Evolutionary conservation across 2,888 invertebrate species (phyloP), one percentile per base, ranked within the genome.

Genomic region (Rapana venosa): DNA sequence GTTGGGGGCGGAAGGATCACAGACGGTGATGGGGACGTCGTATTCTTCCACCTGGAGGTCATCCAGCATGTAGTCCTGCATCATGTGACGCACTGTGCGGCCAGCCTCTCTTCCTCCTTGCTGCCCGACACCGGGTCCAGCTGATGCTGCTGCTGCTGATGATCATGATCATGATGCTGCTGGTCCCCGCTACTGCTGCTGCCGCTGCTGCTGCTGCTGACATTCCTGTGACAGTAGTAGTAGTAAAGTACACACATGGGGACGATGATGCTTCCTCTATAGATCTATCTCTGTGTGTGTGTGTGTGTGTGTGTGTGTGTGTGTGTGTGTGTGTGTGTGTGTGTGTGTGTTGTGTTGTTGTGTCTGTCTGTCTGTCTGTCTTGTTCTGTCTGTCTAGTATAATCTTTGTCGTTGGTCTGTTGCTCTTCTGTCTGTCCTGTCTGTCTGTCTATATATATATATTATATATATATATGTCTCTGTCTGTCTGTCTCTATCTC

Each of bases 1-100:
- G 88, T 94, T 94, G 22, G 94, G 94, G 74, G 91, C 88, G 8
- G 83, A 77, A 5, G 94, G 93, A 91, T 94, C 92, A 88, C 92
- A 92, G 90, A 91, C 93, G 87, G 93, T 93, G 36, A 93, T 91
- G 58, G 92, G 92, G 26, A 93, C 91, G 30, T 91, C 91, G 89
- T 93, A 92, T 56, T 94, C 92, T 30, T 93, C 91, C 61, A 93
- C 91, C 32, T 93, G 91, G 17, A 94, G 92, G 32, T 91, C 90
- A 89, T 93, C 93, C 81, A 94, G 90, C 30, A 91, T 92, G 79
- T 91, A 92, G 47, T 92, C 91, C 79, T 90, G 88, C 36, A 94
- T 92, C 30, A 92, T 87, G 47, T 91, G 90, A 47, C 91, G 89
- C 0, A 93, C 91, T 70, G 83, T 91, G 47, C 90, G 90, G 92